These are phyloP conservation scores for Scolopax rusticola DNA, from an alignment of 2,797 vertebrate genomes.

Conservation along the genomic window DNA sequence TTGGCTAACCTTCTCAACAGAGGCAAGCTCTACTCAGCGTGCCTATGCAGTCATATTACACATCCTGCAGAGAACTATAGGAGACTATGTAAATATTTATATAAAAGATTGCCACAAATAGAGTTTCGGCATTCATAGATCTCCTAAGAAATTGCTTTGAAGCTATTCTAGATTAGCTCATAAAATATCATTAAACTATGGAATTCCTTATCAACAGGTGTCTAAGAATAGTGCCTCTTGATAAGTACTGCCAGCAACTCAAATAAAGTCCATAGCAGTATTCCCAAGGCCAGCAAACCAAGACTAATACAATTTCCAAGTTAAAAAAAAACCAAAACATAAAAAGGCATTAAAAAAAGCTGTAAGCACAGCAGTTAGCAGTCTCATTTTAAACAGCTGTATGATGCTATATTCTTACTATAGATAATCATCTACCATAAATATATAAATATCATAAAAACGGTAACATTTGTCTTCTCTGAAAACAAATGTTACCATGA, in stretches of 20 bases:
- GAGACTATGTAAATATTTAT: not conserved
- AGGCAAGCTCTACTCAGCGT: fast-evolving
- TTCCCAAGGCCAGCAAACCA: not conserved
- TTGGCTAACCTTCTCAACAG: not conserved
- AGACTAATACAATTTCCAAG: not conserved
- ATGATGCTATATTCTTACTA: not conserved
- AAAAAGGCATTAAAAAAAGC: not conserved
- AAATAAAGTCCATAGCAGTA: not conserved
- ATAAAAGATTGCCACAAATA: not conserved
- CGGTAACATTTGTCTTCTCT: not conserved
- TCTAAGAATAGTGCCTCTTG: not conserved
- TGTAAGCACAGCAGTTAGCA: fast-evolving
- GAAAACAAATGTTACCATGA: not conserved
- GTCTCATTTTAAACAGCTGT: not conserved
- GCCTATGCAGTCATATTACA: not conserved
- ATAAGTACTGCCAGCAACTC: not conserved
- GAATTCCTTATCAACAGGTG: not conserved
- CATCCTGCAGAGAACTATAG: not conserved
- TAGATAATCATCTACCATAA: not conserved
- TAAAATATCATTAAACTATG: not conserved
- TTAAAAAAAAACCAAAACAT: not conserved
- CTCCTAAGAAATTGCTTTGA: not conserved
- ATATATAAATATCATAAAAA: too few relatives aligned
- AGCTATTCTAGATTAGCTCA: not conserved
- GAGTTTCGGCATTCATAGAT: not conserved